A percentile compares a stretch with the other conserved stretches of the same genome.
Evolutionary conservation across 1,140 invertebrate genomes (phyloP).

Genomic region (Rhopalosiphum maidis): DNA sequence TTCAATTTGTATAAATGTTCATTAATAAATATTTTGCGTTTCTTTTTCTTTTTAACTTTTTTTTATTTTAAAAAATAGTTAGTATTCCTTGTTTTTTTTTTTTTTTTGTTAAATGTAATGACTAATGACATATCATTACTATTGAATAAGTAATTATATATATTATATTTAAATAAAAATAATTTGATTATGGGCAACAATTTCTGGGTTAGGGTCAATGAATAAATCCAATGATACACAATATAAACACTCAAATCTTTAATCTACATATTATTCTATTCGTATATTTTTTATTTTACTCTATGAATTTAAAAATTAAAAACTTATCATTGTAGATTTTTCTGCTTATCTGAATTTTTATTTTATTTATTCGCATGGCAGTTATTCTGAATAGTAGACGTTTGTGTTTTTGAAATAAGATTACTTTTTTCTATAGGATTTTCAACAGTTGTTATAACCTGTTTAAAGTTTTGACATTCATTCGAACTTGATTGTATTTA

Average conservation of each 20-base stretch:
- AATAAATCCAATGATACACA: not conserved
- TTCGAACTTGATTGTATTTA: not conserved
- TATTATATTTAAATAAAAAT: no score
- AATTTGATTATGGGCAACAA: not conserved
- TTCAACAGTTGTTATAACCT: not conserved
- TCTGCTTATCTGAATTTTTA: not conserved
- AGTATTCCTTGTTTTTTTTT: not conserved
- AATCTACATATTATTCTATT: not conserved
- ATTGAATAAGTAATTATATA: no score
- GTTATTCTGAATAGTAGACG: not conserved
- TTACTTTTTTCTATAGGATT: not conserved
- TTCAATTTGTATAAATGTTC: not conserved
- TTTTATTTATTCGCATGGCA: no score
- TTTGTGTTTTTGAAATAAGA: not conserved
- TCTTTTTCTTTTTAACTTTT: not conserved
- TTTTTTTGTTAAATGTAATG: not conserved
- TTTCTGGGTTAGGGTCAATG: not conserved
- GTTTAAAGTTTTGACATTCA: constrained; percentile 11
- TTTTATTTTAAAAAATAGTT: not conserved
- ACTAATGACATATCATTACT: not conserved
- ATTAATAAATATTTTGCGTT: not conserved
- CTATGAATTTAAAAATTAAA: not conserved
- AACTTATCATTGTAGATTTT: not conserved
- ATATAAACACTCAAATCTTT: not conserved
- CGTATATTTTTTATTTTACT: not conserved